Evolutionary conservation across 1,140 invertebrate species (phyloP), one percentile per base, ranked within the genome.

Genomic region (Wasmannia auropunctata): DNA sequence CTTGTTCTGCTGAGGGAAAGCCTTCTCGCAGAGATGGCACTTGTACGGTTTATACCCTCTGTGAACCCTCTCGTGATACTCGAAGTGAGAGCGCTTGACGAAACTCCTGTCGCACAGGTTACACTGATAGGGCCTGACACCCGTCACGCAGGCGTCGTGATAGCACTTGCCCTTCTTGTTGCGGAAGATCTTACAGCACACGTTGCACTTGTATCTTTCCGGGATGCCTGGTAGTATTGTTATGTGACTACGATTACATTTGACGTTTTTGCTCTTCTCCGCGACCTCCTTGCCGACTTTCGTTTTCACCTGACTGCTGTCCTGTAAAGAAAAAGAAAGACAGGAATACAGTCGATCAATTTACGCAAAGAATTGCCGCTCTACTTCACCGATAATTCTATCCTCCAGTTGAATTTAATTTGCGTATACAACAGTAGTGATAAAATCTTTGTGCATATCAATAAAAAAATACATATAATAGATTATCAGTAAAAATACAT

Each of bases 21-120:
- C 92, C 87, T 95, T 95, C 0, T 94, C 97, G 92, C 97, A 98
- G 72, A 97, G 95, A 34, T 96, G 96, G 92, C 98, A 98, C 92
- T 97, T 97, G 91, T 97, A 97, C 0, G 97, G 97, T 92, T 97
- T 97, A 91, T 98, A 97, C 14, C 97, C 97, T 0, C 96, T 97
- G 90, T 98, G 98, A 6, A 97, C 97, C 70, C 98, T 96, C 84
- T 95, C 94, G 62, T 95, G 95, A 89, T 95, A 95, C 62, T 95
- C 94, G 74, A 92, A 95, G 63, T 95, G 95, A 56, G 94, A 94
- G 28, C 92, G 88, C 70, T 94, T 95, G 0, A 93, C 91, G 37
- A 95, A 95, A 22, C 89, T 93, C 67, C 90, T 92, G 2, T 93
- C 91, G 25, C 95, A 95, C 19, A 93, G 80, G 22, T 72, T 87